Conservation (phyloP, 2,797 vertebrate species). For the Sylvilagus floridanus region DNA sequence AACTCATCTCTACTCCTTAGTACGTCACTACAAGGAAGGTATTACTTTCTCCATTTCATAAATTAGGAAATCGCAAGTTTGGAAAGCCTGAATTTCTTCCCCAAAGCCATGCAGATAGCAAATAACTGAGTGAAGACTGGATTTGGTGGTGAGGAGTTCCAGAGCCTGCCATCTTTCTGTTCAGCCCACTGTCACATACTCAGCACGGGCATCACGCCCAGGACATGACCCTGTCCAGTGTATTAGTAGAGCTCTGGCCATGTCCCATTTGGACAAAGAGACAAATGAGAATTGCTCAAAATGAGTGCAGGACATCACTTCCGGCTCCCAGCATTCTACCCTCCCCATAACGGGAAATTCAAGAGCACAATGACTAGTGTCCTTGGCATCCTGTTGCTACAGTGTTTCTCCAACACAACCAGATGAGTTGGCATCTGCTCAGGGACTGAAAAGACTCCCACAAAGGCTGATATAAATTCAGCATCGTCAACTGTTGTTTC, state of each 20-base stretch:
- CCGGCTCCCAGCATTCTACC: conserved; percentile 9
- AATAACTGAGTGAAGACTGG: background rate
- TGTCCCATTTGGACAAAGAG: conserved; percentile 19
- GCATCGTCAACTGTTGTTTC: background rate
- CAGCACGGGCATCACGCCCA: background rate
- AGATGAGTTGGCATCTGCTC: conserved; percentile 10
- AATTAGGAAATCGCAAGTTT: background rate
- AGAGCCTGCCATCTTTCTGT: background rate
- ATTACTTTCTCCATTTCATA: background rate
- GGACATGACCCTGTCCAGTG: background rate
- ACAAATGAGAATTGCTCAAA: conserved; percentile 48
- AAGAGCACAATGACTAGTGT: background rate
- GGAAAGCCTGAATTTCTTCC: background rate
- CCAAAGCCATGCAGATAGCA: background rate
- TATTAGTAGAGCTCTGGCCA: background rate
- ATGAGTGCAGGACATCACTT: background rate
- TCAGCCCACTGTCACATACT: background rate
- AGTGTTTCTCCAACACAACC: conserved; percentile 43
- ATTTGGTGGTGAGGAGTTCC: background rate
- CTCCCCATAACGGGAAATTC: background rate
- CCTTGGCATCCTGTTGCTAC: background rate
- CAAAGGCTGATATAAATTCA: background rate
- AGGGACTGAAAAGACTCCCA: conserved; percentile 8
- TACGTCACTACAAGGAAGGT: background rate
- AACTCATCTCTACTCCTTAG: background rate